Conservation (phyloP, 2,888 invertebrate species). For the Pristionchus arcanus region DNA sequence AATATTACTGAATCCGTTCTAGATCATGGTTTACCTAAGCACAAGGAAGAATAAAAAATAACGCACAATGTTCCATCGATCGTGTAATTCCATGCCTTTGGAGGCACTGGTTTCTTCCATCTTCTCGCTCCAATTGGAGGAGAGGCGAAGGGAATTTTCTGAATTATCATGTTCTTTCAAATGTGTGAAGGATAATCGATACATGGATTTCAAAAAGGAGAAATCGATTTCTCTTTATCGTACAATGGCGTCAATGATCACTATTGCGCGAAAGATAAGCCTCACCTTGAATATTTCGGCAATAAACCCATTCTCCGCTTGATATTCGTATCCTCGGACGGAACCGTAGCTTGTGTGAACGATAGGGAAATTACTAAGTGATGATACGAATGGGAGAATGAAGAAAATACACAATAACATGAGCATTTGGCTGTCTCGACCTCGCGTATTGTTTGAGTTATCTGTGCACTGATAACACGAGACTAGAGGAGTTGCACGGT, state of each 20-base stretch:
- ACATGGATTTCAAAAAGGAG: neutral
- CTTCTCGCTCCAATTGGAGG: conserved; percentile 21
- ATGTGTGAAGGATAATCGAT: neutral
- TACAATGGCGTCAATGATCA: neutral
- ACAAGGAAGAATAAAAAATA: too few relatives aligned
- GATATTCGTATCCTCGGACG: conserved; percentile 26
- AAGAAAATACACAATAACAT: neutral
- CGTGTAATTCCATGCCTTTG: conserved; percentile 20
- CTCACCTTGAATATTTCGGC: conserved; percentile 32
- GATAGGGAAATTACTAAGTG: neutral
- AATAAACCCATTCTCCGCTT: neutral
- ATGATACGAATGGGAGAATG: neutral
- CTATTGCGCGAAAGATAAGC: neutral
- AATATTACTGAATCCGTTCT: too few relatives aligned
- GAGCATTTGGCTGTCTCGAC: neutral
- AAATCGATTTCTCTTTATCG: neutral
- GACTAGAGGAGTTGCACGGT: neutral
- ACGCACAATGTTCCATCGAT: conserved; percentile 30
- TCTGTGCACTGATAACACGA: neutral
- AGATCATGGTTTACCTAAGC: too few relatives aligned
- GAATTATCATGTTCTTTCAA: neutral
- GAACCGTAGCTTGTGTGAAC: neutral
- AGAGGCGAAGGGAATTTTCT: conserved; percentile 31
- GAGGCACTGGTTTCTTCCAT: conserved; percentile 45
- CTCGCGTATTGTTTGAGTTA: neutral